Conservation (phyloP, 2,797 vertebrate species). For the Sebastes kiyomatsui region DNA sequence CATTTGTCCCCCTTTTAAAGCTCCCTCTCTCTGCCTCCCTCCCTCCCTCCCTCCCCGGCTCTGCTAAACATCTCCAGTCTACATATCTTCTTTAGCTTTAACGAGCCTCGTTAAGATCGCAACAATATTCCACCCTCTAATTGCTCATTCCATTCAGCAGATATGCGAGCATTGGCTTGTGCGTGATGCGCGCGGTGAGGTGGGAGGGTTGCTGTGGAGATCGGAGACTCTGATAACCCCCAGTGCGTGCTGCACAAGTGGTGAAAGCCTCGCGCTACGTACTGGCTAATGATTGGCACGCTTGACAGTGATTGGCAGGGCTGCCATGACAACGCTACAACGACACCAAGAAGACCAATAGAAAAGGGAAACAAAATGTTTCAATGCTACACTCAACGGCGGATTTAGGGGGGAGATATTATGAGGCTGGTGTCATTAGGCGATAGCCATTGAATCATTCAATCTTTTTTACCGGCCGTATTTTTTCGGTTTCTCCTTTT, state of each 20-base stretch:
- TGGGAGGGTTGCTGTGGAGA: constrained; percentile 86
- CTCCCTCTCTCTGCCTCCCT: constrained; percentile 66
- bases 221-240: constrained; percentile 86
- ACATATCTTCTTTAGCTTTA: constrained; percentile 90
- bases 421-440: constrained; percentile 99
- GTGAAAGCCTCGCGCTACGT: constrained; percentile 96
- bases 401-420: constrained; percentile 99
- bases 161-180: constrained; percentile 87
- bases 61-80: constrained; percentile 80
- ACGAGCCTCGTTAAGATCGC: constrained; percentile 91
- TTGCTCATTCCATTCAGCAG: constrained; percentile 95
- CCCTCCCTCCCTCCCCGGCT: constrained; percentile 64
- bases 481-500: constrained; percentile 83
- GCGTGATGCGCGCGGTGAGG: constrained; percentile 88
- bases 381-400: constrained; percentile 98
- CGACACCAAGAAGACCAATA: constrained; percentile 99
- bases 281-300: constrained; percentile 99
- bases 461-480: constrained; percentile 91
- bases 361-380: constrained; percentile 99
- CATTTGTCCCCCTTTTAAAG: constrained; percentile 83
- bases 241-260: constrained; percentile 88
- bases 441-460: constrained; percentile 98
- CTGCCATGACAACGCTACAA: constrained; percentile 98
- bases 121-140: constrained; percentile 94
- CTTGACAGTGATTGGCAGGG: constrained; percentile 99